Base-by-base conservation (phyloP, 2,113 vertebrate genomes). In the Alaudala cheleensis region DNA sequence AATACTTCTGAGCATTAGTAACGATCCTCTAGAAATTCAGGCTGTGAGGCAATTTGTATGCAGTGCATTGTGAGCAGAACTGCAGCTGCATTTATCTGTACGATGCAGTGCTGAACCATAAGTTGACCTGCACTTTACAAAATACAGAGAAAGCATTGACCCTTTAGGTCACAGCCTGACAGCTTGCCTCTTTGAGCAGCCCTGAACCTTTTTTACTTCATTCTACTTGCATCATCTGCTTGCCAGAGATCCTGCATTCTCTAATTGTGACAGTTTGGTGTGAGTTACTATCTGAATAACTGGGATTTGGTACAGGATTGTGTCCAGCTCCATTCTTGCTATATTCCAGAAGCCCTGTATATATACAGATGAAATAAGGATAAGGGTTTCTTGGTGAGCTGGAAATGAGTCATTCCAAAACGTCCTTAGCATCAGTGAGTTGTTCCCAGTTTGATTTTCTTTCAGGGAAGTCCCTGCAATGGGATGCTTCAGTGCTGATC, bases 41-140 rank as follows among this genome's bases (percentile, higher is more conserved):
- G 11, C 29, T 73, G 2, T 22, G 33, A 69, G 23, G 45, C 40
- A 12, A 29, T 53, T 60, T 67, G 61, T 51, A 12, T 0, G 1
- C 47, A 12, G 18, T 7, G 3, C 0, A 0, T 56, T 0, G 0
- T 20, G 26, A 67, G 70, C 51, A 62, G 51, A 70, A 11, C 42
- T 61, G 45, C 26, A 19, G 18, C 22, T 31, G 15, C 15, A 2
- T 58, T 77, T 3, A 1, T 31, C 77, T 81, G 29, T 37, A 47
- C 1, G 2, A 25, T 26, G 5, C 1, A 3, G 40, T 62, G 25
- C 61, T 57, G 87, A 70, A 49, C 56, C 25, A 3, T 61, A 51
- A 70, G 67, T 28, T 77, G 44, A 80, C 33, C 19, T 12, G 10
- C 2, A 2, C 45, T 79, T 70, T 5, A 39, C 12, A n/a, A 56